Percentiles rank a stretch among this genome's conserved stretches.
These are phyloP conservation scores for Leptinotarsa undecemlineata DNA, from an alignment of 1,140 invertebrate genomes.

Conservation along the genomic window DNA sequence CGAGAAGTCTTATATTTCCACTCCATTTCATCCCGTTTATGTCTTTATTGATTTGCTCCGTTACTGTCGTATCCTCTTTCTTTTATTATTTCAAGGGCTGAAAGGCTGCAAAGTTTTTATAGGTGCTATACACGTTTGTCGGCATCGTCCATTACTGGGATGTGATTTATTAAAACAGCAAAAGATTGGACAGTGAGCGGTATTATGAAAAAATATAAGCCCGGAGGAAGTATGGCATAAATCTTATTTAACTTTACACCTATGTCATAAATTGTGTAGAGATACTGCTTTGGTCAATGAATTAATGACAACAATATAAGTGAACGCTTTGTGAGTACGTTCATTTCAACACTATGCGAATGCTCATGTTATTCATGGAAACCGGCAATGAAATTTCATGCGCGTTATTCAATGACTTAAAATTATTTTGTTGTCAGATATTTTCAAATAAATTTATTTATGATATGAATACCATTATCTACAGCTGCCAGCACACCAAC, in stretches of 20 bases:
- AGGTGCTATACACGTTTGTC: neutral
- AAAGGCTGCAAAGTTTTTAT: neutral
- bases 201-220: conserved; percentile 35
- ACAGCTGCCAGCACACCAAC: too few relatives aligned
- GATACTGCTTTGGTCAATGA: neutral
- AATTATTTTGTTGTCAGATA: too few relatives aligned
- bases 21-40: neutral
- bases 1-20: neutral
- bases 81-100: neutral
- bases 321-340: neutral
- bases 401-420: too few relatives aligned
- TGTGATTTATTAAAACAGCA: conserved; percentile 33
- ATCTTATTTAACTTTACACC: conserved; percentile 32
- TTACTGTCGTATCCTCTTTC: neutral
- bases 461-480: too few relatives aligned
- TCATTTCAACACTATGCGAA: neutral
- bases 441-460: too few relatives aligned
- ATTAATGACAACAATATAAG: neutral
- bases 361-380: neutral
- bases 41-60: conserved; percentile 1
- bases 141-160: conserved; percentile 4
- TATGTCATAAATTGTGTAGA: conserved; percentile 29
- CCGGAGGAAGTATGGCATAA: conserved; percentile 25
- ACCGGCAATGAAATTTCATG: neutral
- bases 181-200: conserved; percentile 27